Evolutionary conservation across 2,113 vertebrate genomes (phyloP).

Genomic region (Chionis minor): DNA sequence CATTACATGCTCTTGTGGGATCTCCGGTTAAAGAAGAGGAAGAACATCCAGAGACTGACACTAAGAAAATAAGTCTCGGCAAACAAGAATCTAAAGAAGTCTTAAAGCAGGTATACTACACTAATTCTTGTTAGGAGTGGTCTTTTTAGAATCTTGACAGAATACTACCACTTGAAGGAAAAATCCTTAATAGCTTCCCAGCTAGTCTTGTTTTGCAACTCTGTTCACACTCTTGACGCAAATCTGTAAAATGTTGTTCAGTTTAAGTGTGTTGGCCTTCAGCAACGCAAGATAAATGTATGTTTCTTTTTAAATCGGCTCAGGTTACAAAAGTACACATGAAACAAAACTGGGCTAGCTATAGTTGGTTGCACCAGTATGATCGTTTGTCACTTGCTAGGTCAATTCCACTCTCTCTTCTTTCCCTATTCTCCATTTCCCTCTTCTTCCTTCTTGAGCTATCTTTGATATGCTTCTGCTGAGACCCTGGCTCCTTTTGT

Average conservation of each 20-base stretch:
- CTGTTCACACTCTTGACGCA: background rate
- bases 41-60: constrained; percentile 57
- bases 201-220: background rate
- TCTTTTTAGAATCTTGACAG: background rate
- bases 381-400: background rate
- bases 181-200: background rate
- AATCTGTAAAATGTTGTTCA: background rate
- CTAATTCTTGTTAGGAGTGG: background rate
- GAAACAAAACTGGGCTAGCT: background rate
- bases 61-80: constrained; percentile 62
- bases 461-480: background rate
- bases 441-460: background rate
- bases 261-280: background rate
- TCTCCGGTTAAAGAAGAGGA: constrained; percentile 85
- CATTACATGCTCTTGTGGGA: constrained; percentile 73
- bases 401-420: background rate
- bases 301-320: background rate
- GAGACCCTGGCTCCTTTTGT: background rate
- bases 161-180: background rate
- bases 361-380: background rate
- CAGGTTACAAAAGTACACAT: background rate
- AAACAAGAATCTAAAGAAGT: constrained; percentile 73
- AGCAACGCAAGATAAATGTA: background rate
- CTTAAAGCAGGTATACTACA: constrained; percentile 69
- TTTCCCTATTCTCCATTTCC: background rate